Percentiles rank a stretch among this genome's conserved stretches.
phyloP scores from a whole-genome alignment of 2,888 invertebrate genomes.

The Cantharis lateralis region DNA sequence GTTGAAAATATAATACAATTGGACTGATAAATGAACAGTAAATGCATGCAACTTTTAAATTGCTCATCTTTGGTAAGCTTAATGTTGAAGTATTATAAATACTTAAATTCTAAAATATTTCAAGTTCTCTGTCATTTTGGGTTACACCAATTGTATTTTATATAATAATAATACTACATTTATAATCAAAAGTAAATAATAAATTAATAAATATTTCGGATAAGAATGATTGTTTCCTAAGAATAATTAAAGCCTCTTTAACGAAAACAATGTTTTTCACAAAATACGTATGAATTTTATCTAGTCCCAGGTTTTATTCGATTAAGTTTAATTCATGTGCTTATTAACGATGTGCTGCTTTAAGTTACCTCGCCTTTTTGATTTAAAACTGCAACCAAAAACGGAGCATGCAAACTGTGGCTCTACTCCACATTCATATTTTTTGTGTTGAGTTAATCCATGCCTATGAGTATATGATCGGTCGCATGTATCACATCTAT shows the following conservation, averaged over 20 bases:
- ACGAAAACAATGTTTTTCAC: background rate
- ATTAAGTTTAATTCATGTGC: background rate
- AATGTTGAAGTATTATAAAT: too few species aligned
- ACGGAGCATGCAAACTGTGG: conserved; percentile 52
- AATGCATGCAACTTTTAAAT: too few species aligned
- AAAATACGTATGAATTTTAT: background rate
- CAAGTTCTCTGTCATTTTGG: background rate
- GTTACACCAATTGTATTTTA: background rate
- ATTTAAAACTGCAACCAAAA: conserved; percentile 43
- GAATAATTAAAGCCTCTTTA: background rate
- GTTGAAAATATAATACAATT: too few species aligned
- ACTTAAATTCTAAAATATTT: too few species aligned
- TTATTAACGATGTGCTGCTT: conserved; percentile 41
- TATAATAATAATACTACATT: too few species aligned
- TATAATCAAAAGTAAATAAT: background rate
- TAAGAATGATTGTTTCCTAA: background rate
- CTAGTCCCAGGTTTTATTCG: background rate
- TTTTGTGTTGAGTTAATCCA: conserved; percentile 42
- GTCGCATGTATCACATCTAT: conserved; percentile 44
- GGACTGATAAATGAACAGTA: too few species aligned
- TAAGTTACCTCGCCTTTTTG: conserved; percentile 47
- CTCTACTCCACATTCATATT: conserved; percentile 54
- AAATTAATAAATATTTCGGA: background rate
- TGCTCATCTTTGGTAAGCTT: too few species aligned
- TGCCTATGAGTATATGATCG: conserved; percentile 42